Percentiles rank a stretch among this genome's conserved stretches.
Conservation (phyloP, 2,113 vertebrate species). For the Oryzias woworae region DNA sequence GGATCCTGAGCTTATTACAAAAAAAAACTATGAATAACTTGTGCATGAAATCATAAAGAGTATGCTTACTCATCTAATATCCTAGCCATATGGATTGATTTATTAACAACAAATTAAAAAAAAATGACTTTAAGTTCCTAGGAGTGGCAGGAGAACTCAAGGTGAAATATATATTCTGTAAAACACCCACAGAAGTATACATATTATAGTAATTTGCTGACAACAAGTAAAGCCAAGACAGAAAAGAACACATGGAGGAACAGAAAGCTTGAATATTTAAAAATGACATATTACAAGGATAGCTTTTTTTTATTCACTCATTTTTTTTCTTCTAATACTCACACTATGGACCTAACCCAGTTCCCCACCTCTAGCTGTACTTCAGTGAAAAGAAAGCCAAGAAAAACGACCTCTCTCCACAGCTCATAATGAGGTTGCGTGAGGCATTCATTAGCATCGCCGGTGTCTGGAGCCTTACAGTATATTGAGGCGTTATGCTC, state of each 20-base stretch:
- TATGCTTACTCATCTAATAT: slow-evolving; percentile 56
- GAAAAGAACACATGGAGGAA: slow-evolving; percentile 31
- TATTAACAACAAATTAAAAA: slow-evolving; percentile 1
- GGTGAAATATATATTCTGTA: slow-evolving; percentile 55
- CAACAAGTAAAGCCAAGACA: slow-evolving; percentile 27
- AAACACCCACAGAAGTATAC: slow-evolving; percentile 47
- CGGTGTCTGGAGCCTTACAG: slow-evolving; percentile 57
- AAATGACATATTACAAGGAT: slow-evolving; percentile 33
- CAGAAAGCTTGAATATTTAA: slow-evolving; percentile 28
- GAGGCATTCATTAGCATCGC: slow-evolving; percentile 74
- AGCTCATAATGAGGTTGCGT: slow-evolving; percentile 72
- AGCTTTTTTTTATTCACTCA: slow-evolving; percentile 34
- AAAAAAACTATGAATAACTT: slow-evolving; percentile 56
- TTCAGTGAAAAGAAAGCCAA: slow-evolving; percentile 65
- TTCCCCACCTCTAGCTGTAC: slow-evolving; percentile 51
- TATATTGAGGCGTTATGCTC: slow-evolving; percentile 64
- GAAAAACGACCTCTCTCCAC: slow-evolving; percentile 67
- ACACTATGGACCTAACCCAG: slow-evolving; percentile 23
- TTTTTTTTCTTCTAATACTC: slow-evolving; percentile 30
- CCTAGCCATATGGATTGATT: slow-evolving; percentile 37
- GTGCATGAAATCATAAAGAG: slow-evolving; percentile 54
- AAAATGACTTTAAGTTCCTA: slow-evolving; percentile 35
- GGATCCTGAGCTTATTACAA: slow-evolving; percentile 61
- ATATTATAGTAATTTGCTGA: slow-evolving; percentile 48
- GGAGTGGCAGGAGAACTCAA: slow-evolving; percentile 43